Conservation (phyloP, 2,888 invertebrate species). For the Serripes groenlandicus region DNA sequence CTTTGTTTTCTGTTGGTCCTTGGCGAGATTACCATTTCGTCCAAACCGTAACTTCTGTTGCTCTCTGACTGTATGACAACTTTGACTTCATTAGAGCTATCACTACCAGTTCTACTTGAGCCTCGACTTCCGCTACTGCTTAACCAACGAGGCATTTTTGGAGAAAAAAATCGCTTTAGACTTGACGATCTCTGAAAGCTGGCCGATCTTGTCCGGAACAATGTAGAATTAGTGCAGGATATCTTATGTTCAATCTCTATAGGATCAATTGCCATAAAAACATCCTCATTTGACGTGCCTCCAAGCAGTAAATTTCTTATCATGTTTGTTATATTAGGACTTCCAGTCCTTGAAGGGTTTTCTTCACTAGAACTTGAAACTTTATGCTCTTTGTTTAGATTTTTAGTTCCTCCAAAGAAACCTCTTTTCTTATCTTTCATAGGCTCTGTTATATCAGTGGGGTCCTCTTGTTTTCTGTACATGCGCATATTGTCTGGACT, state of each 20-base stretch:
- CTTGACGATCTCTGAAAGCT: conserved; percentile 12
- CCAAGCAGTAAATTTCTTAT: conserved; percentile 36
- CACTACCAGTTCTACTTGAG: background rate
- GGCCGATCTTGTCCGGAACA: conserved; percentile 2
- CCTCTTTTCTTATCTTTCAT: conserved; percentile 8
- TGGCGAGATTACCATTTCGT: conserved; percentile 10
- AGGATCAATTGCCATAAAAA: conserved; percentile 43
- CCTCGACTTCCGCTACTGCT: background rate
- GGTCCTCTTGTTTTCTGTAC: background rate
- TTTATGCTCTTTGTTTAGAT: background rate
- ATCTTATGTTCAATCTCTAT: conserved; percentile 42
- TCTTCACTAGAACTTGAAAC: conserved; percentile 12
- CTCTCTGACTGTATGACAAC: background rate
- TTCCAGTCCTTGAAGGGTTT: background rate
- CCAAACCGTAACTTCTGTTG: background rate
- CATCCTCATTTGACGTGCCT: conserved; percentile 12
- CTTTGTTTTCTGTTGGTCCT: background rate
- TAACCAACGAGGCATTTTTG: background rate
- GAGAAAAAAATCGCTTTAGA: conserved; percentile 11
- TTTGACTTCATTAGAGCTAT: conserved; percentile 11
- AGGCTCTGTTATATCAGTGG: background rate
- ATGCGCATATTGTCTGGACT: background rate
- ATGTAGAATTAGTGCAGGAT: background rate
- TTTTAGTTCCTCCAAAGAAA: background rate
- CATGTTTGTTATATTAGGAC: conserved; percentile 56